Evolutionary conservation across 1,140 invertebrate species (phyloP).

Genomic region (Papilio polyxenes): DNA sequence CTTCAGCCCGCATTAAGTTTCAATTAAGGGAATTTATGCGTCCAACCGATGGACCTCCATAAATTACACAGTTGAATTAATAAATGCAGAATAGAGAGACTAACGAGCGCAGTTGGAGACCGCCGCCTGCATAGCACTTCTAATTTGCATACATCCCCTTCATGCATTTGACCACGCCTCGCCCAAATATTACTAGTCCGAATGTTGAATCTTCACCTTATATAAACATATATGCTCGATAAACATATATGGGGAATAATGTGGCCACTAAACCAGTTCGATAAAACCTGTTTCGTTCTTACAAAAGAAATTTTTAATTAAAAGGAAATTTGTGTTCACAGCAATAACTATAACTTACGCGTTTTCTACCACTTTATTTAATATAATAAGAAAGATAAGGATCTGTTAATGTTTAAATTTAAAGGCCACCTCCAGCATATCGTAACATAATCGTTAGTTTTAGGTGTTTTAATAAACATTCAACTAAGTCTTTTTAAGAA

Average conservation of each 20-base stretch:
- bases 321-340: conserved; percentile 18
- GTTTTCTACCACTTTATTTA: conserved; percentile 29
- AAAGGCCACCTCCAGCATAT: conserved; percentile 20
- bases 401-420: conserved; percentile 26
- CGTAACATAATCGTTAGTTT: conserved; percentile 24
- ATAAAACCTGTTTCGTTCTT: background rate
- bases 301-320: conserved; percentile 16
- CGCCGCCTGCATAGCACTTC: conserved; percentile 59
- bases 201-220: background rate
- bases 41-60: conserved; percentile 54
- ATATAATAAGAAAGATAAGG: conserved; percentile 21
- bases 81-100: conserved; percentile 68
- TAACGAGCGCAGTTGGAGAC: conserved; percentile 63
- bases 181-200: conserved; percentile 17
- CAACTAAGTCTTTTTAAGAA: conserved; percentile 17
- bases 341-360: conserved; percentile 21
- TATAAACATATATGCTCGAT: background rate
- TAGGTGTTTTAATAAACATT: conserved; percentile 35
- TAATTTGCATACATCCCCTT: conserved; percentile 76
- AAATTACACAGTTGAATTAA: conserved; percentile 77
- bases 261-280: conserved; percentile 2
- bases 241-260: background rate
- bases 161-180: conserved; percentile 53
- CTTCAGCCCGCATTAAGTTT: conserved; percentile 73
- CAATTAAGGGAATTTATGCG: conserved; percentile 75